Evolutionary conservation across 30 jellyfish, hydroid and myxozoan species (phyloP).

Genomic region (Clytia hemisphaerica): DNA sequence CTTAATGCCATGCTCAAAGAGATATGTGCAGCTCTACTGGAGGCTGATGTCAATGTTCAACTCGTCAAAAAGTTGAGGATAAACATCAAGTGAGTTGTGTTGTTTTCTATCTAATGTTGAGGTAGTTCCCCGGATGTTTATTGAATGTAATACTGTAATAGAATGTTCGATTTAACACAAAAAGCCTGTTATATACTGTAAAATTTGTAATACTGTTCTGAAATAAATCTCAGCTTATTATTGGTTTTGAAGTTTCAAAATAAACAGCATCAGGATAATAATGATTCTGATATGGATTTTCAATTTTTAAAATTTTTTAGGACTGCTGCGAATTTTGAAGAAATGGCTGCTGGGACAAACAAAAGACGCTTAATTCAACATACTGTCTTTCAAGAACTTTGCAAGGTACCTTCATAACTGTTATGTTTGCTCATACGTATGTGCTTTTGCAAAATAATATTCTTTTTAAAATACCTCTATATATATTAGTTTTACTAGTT

Average conservation of each 20-base stretch:
- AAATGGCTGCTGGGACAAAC: constrained; percentile 95
- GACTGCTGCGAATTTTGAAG: constrained; percentile 95
- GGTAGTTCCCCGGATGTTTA: no score
- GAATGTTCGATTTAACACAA: no score
- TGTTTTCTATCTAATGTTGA: neutral
- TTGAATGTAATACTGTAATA: no score
- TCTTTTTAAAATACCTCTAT: no score
- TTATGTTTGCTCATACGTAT: constrained; percentile 1
- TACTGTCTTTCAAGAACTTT: constrained; percentile 89
- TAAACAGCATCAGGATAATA: no score
- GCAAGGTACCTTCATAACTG: constrained; percentile 49
- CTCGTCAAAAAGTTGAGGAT: constrained; percentile 80
- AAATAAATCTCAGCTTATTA: no score
- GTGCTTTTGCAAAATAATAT: no score
- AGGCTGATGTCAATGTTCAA: constrained; percentile 98
- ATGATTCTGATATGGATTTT: no score
- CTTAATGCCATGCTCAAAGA: constrained; percentile 92
- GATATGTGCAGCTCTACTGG: constrained; percentile 95
- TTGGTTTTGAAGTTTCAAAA: no score
- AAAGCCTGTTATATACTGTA: no score
- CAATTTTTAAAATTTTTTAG: constrained; percentile 28
- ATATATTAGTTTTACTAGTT: no score
- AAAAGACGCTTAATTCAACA: constrained; percentile 84
- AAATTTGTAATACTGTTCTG: no score
- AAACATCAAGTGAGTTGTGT: constrained; percentile 69